Conservation (phyloP, 2,888 invertebrate genomes). For the Tetragonisca angustula region DNA sequence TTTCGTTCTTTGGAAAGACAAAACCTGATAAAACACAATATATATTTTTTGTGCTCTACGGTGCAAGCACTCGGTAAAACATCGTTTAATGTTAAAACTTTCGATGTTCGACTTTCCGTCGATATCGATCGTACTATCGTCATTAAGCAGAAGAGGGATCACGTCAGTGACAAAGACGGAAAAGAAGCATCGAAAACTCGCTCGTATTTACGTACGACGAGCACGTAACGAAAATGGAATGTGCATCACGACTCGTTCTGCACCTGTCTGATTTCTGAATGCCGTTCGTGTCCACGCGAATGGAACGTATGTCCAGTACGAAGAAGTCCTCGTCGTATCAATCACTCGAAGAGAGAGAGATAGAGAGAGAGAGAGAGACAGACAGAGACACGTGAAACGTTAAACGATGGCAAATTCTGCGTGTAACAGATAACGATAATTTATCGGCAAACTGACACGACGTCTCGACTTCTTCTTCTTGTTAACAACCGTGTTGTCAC, state of each 20-base stretch:
- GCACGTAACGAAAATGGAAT: conserved; percentile 39
- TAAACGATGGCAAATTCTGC: not conserved
- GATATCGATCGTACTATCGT: not conserved
- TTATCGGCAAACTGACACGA: not conserved
- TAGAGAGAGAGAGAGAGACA: not conserved
- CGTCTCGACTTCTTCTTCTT: not conserved
- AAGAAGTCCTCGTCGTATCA: not conserved
- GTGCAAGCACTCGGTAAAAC: no score
- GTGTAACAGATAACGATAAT: not conserved
- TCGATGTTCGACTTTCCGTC: not conserved
- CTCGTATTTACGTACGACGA: conserved; percentile 20
- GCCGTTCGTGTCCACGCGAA: not conserved
- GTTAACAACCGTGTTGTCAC: not conserved
- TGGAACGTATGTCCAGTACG: not conserved
- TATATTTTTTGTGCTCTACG: no score
- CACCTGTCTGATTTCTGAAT: conserved; percentile 36
- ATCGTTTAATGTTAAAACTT: no score
- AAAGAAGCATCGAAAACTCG: not conserved
- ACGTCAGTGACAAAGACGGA: not conserved
- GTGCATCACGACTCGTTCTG: conserved; percentile 23
- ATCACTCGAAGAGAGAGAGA: not conserved
- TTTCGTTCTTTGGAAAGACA: no score
- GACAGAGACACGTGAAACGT: not conserved
- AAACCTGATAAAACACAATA: no score
- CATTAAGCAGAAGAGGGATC: not conserved